Conservation (phyloP, 2,797 vertebrate species). For the Ispidina picta region DNA sequence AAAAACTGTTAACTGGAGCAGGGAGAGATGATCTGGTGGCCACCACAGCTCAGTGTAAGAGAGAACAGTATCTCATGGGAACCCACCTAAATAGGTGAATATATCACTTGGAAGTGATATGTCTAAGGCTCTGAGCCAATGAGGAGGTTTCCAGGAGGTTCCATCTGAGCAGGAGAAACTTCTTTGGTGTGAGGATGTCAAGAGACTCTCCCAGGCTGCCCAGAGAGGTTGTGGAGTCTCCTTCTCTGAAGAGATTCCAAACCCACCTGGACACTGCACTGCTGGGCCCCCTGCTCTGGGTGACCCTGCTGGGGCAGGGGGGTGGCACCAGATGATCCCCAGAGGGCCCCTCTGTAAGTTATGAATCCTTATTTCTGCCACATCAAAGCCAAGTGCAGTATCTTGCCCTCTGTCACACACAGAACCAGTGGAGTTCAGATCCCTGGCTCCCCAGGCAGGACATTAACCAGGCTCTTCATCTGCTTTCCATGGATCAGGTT, state of each 20-base stretch:
- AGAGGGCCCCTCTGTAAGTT: background rate
- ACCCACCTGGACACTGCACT: background rate
- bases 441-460: fast-evolving
- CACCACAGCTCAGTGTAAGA: background rate
- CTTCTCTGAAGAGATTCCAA: background rate
- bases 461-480: background rate
- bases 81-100: background rate
- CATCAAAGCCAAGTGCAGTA: background rate
- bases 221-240: background rate
- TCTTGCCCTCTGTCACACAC: background rate
- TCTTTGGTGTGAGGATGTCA: too few species aligned
- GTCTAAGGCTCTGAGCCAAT: background rate
- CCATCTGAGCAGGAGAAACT: too few species aligned
- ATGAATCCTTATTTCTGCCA: background rate
- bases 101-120: background rate
- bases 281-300: background rate
- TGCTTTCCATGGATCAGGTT: background rate
- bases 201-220: too few species aligned
- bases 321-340: background rate
- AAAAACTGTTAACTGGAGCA: background rate
- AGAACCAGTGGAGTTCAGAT: background rate
- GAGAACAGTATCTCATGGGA: background rate
- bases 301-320: background rate
- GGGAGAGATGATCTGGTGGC: background rate
- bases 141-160: background rate